phyloP scores from a whole-genome alignment of 2,888 invertebrate genomes.

The Conistra vaccinii region DNA sequence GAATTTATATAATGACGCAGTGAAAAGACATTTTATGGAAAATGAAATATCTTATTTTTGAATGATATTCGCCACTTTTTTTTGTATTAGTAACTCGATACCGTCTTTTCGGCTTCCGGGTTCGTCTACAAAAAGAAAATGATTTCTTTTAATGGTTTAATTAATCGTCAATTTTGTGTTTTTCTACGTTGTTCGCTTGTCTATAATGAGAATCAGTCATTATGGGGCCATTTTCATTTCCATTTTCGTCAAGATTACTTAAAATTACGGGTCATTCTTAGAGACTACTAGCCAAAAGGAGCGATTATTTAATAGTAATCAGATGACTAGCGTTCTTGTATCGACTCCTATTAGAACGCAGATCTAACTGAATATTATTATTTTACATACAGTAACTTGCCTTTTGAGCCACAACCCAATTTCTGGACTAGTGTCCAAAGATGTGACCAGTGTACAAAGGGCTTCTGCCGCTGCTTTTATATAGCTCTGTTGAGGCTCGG shows the following conservation, averaged over 20 bases:
- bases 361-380: background rate
- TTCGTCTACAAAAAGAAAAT: conserved; percentile 14
- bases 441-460: background rate
- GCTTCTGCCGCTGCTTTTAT: too few relatives aligned
- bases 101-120: conserved; percentile 2
- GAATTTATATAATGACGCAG: conserved; percentile 26
- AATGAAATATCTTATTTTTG: background rate
- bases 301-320: background rate
- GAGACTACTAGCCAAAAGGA: background rate
- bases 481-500: background rate
- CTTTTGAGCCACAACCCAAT: background rate
- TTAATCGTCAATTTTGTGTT: conserved; percentile 28
- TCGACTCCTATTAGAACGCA: background rate
- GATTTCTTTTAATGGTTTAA: conserved; percentile 29
- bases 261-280: background rate
- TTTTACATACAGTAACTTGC: too few relatives aligned
- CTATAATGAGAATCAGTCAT: background rate
- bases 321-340: background rate
- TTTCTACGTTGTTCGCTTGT: conserved; percentile 7
- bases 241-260: background rate
- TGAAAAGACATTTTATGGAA: conserved; percentile 10
- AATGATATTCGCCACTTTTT: background rate
- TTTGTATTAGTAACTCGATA: conserved; percentile 14
- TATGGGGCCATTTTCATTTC: conserved; percentile 8
- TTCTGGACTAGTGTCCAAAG: background rate